A percentile compares a stretch with the other conserved stretches of the same genome.
phyloP scores from a whole-genome alignment of 1,140 invertebrate species.

The Sarcophaga bullata region DNA sequence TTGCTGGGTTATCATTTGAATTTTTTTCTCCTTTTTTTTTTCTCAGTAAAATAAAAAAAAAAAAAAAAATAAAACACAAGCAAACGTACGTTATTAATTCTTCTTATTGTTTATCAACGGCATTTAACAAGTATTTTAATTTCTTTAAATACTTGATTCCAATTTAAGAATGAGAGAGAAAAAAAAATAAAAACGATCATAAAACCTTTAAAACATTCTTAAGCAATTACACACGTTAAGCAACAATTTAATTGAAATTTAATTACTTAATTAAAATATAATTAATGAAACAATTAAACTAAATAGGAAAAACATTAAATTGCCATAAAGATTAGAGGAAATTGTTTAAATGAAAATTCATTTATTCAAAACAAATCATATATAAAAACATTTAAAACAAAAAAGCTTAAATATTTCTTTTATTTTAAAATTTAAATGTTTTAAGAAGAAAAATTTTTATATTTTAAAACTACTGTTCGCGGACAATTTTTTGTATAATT shows the following conservation, averaged over 20 bases:
- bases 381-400: background rate
- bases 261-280: slow-evolving; percentile 39
- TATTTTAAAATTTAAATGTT: background rate
- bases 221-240: slow-evolving; percentile 16
- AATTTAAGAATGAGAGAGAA: too few species aligned
- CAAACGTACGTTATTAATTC: too few species aligned
- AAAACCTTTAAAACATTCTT: slow-evolving; percentile 7
- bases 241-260: slow-evolving; percentile 28
- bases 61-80: too few species aligned
- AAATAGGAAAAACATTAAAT: slow-evolving; percentile 24
- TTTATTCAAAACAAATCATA: background rate
- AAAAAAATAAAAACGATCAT: too few species aligned
- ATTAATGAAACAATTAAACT: slow-evolving; percentile 36
- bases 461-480: background rate
- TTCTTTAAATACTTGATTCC: too few species aligned
- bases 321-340: background rate
- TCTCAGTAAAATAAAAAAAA: too few species aligned
- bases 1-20: too few species aligned
- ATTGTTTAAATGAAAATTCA: background rate
- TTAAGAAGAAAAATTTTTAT: background rate
- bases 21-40: too few species aligned
- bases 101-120: too few species aligned
- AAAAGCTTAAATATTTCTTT: background rate
- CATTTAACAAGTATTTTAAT: too few species aligned
- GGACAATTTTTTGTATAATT: background rate